Conservation (phyloP, 2,888 invertebrate species). For the Phyllotreta cruciferae region DNA sequence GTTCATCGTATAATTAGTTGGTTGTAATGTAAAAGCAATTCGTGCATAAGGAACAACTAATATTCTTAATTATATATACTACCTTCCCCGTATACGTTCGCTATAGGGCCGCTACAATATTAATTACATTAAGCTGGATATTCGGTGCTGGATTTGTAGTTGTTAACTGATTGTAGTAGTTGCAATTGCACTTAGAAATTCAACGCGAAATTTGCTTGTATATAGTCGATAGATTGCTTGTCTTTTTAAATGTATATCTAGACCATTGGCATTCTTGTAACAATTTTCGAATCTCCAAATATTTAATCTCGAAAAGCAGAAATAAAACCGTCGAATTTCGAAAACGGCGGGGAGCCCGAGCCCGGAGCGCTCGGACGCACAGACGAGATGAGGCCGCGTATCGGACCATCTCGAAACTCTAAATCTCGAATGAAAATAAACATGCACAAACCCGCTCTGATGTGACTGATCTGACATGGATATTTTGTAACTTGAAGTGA, state of each 20-base stretch:
- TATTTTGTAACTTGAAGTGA: constrained; percentile 33
- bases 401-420: constrained; percentile 32
- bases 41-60: constrained; percentile 20
- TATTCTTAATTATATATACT: constrained; percentile 26
- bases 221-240: too few relatives aligned
- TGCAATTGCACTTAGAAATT: too few relatives aligned
- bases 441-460: constrained; percentile 27
- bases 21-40: constrained; percentile 20
- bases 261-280: too few relatives aligned
- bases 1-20: constrained; percentile 19
- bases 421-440: constrained; percentile 31
- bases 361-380: background rate
- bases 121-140: too few relatives aligned
- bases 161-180: too few relatives aligned
- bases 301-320: background rate
- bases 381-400: constrained; percentile 22
- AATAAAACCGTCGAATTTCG: constrained; percentile 19
- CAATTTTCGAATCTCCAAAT: too few relatives aligned
- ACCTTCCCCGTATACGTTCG: constrained; percentile 11
- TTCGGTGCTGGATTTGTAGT: too few relatives aligned
- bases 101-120: background rate
- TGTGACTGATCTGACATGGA: constrained; percentile 20
- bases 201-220: too few relatives aligned
- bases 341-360: constrained; percentile 24
- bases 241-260: too few relatives aligned